phyloP scores from a whole-genome alignment of 35 echinoderm and acorn worm species.

The Holothuria glaberrima region DNA sequence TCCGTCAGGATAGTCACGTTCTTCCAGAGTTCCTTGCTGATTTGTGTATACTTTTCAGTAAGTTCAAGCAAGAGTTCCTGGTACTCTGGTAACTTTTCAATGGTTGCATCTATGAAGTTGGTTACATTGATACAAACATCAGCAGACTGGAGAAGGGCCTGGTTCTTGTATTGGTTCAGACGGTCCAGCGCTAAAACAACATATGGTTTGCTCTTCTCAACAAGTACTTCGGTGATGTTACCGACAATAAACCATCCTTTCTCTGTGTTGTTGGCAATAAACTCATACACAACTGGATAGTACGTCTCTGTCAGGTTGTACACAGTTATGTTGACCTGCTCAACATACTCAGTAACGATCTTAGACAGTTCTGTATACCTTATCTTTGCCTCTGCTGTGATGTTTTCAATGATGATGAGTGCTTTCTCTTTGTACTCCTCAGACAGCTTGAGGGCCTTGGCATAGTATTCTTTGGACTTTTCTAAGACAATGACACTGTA shows the following conservation, averaged over 20 bases:
- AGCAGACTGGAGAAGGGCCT: neutral
- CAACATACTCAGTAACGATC: conserved; percentile 14
- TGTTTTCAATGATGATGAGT: conserved; percentile 24
- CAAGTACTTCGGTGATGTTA: conserved; percentile 30
- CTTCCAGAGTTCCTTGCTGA: conserved; percentile 34
- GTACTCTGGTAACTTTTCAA: conserved; percentile 39
- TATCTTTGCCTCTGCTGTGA: conserved; percentile 24
- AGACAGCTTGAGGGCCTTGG: conserved; percentile 22
- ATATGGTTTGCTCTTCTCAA: conserved; percentile 48
- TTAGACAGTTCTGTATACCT: conserved; percentile 13
- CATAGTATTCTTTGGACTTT: conserved; percentile 61
- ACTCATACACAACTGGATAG: conserved; percentile 48
- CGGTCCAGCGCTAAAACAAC: conserved; percentile 1
- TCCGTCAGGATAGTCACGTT: conserved; percentile 21
- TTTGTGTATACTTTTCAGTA: conserved; percentile 52
- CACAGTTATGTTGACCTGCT: conserved; percentile 50
- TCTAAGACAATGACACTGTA: conserved; percentile 58
- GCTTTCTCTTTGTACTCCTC: conserved; percentile 55
- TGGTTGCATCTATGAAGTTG: neutral
- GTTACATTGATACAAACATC: conserved; percentile 54
- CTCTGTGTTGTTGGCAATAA: conserved; percentile 59
- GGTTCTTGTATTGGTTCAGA: conserved; percentile 13
- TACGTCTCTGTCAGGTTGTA: conserved; percentile 13
- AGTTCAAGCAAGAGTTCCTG: conserved; percentile 44
- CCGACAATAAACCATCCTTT: conserved; percentile 22